Conservation (phyloP, 1,140 invertebrate genomes). For the Dolichoris vasculosae region DNA sequence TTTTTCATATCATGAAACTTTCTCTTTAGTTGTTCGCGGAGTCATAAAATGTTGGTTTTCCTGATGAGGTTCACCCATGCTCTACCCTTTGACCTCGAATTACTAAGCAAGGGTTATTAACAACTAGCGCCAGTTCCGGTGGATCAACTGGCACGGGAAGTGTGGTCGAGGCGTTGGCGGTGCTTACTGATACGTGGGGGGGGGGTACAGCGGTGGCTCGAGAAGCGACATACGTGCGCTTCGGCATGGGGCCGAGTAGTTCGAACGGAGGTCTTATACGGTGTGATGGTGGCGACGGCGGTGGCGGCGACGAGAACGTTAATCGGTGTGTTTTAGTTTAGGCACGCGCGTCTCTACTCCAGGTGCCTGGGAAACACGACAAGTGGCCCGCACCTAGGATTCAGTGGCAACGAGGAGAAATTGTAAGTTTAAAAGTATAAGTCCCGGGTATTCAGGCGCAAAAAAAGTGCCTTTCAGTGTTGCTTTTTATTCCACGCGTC, state of each 20-base stretch:
- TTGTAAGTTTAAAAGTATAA: too few species aligned
- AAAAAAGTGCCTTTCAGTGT: too few species aligned
- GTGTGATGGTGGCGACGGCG: conserved; percentile 2
- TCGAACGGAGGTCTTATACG: conserved; percentile 10
- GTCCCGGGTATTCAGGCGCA: too few species aligned
- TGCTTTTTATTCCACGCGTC: too few species aligned
- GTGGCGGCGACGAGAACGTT: background rate
- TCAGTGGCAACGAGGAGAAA: background rate
- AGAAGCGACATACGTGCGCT: background rate
- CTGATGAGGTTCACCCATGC: background rate
- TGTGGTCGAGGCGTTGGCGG: background rate
- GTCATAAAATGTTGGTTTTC: conserved; percentile 6
- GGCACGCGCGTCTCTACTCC: background rate
- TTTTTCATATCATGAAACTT: too few species aligned
- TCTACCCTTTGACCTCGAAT: too few species aligned
- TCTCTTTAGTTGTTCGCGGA: too few species aligned
- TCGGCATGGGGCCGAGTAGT: background rate
- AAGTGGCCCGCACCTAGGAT: background rate
- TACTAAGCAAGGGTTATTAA: too few species aligned
- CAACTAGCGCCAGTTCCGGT: too few species aligned
- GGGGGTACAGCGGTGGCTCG: conserved; percentile 8
- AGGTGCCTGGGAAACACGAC: background rate
- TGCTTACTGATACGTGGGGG: background rate
- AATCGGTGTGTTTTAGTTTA: background rate
- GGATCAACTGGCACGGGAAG: background rate